A percentile compares a stretch with the other conserved stretches of the same genome.
phyloP scores from a whole-genome alignment of 2,113 vertebrate genomes.

The Barbus barbus region DNA sequence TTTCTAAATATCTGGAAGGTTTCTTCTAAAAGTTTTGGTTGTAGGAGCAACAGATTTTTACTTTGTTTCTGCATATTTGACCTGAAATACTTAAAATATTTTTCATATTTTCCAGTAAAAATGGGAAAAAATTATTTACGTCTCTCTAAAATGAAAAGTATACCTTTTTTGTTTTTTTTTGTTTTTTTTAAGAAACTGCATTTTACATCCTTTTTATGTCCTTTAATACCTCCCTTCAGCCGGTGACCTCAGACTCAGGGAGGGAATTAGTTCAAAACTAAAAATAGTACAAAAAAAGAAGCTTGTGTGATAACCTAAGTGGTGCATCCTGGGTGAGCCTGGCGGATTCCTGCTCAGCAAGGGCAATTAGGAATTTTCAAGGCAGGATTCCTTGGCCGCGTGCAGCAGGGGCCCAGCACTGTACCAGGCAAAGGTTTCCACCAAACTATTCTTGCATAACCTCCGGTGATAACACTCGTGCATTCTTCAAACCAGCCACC shows the following conservation, averaged over 20 bases:
- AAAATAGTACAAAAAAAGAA: constrained; percentile 66
- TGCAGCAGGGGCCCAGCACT: constrained; percentile 76
- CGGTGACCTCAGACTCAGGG: constrained; percentile 18
- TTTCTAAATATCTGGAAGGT: background rate
- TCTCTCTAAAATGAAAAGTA: background rate
- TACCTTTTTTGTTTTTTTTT: background rate
- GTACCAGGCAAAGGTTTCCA: constrained; percentile 99
- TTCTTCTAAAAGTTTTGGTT: background rate
- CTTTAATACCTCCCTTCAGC: constrained; percentile 10
- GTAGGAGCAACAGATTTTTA: background rate
- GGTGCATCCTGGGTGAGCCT: constrained; percentile 55
- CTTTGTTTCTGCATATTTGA: background rate
- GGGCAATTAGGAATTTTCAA: constrained; percentile 91
- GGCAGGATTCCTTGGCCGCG: constrained; percentile 81
- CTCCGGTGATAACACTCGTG: constrained; percentile 72
- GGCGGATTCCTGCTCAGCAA: constrained; percentile 66
- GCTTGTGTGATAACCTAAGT: constrained; percentile 68
- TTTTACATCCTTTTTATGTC: background rate
- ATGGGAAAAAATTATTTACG: no score
- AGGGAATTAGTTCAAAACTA: constrained; percentile 63
- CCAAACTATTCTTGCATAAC: constrained; percentile 83
- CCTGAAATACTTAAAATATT: background rate
- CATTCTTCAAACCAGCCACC: constrained; percentile 77
- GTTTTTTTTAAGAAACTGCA: background rate
- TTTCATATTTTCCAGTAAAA: background rate